Conservation (phyloP, 2,797 vertebrate species). For the Amphiprion clarkii region DNA sequence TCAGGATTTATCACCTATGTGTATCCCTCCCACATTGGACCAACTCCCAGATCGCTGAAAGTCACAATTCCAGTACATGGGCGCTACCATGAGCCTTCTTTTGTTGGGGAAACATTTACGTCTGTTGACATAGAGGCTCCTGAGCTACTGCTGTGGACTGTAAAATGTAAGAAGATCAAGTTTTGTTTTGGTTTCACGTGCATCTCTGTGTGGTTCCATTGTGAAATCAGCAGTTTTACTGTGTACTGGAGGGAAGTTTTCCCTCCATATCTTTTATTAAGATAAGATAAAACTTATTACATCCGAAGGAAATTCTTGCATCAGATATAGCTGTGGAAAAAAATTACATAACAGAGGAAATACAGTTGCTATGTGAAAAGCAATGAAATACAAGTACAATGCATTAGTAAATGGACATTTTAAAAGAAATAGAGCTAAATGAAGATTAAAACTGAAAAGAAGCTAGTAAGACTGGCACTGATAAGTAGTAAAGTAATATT, state of each 20-base stretch:
- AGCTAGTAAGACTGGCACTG: too few species aligned
- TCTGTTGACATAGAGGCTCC: conserved; percentile 83
- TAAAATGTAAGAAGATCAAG: conserved; percentile 82
- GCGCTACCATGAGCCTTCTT: conserved; percentile 90
- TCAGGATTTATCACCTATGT: conserved; percentile 81
- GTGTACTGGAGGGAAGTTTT: background rate
- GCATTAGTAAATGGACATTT: too few species aligned
- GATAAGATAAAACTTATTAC: too few species aligned
- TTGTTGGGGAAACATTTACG: conserved; percentile 48
- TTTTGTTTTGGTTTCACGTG: background rate
- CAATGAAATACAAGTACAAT: too few species aligned
- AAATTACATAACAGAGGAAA: too few species aligned
- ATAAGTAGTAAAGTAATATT: too few species aligned
- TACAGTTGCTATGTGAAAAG: too few species aligned
- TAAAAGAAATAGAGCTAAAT: too few species aligned
- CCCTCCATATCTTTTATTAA: background rate
- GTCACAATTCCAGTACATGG: conserved; percentile 89
- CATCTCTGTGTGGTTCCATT: background rate
- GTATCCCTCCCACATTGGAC: conserved; percentile 76
- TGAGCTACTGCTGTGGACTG: conserved; percentile 85
- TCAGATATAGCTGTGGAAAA: too few species aligned
- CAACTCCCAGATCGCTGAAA: conserved; percentile 69
- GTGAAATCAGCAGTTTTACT: background rate
- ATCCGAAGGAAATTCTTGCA: too few species aligned
- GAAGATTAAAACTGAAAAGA: too few species aligned